A percentile compares a stretch with the other conserved stretches of the same genome.
Evolutionary conservation across 1,140 invertebrate genomes (phyloP).

Genomic region (Zaprionus taronus): DNA sequence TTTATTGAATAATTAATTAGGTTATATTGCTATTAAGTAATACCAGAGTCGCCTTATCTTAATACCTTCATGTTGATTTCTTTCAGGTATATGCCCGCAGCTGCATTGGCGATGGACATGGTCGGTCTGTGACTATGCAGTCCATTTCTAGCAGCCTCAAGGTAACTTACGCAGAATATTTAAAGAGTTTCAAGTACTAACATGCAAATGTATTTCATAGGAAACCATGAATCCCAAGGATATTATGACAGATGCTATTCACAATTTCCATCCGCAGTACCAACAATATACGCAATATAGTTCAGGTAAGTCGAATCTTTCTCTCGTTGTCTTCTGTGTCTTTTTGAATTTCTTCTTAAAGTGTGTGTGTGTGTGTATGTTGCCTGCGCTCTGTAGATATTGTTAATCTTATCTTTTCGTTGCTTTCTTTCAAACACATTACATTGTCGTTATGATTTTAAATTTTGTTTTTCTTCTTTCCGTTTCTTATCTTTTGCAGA

Average conservation of each 20-base stretch:
- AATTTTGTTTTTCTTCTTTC: conserved; percentile 71
- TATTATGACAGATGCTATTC: conserved; percentile 99
- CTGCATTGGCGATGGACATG: conserved; percentile 91
- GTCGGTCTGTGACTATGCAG: conserved; percentile 98
- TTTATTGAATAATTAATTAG: conserved; percentile 2
- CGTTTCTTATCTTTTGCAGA: conserved; percentile 89
- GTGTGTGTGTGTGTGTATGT: conserved; percentile 53
- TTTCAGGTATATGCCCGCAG: conserved; percentile 88
- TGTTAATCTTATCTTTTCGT: conserved; percentile 52
- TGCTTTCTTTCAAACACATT: conserved; percentile 45
- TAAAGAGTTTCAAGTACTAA: neutral
- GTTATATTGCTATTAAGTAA: neutral
- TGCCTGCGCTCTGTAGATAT: conserved; percentile 65
- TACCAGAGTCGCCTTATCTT: neutral
- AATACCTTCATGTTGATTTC: neutral
- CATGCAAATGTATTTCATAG: conserved; percentile 85
- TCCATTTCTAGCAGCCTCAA: conserved; percentile 99
- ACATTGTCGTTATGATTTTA: conserved; percentile 68
- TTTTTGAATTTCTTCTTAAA: conserved; percentile 18
- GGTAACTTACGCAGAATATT: conserved; percentile 85
- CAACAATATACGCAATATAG: conserved; percentile 99
- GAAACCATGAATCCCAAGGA: conserved; percentile 99
- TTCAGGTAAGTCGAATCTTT: conserved; percentile 87
- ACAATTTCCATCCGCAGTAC: conserved; percentile 99
- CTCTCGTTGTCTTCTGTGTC: conserved; percentile 15